phyloP scores from a whole-genome alignment of 2,888 invertebrate species.

The Limnephilus rhombicus region DNA sequence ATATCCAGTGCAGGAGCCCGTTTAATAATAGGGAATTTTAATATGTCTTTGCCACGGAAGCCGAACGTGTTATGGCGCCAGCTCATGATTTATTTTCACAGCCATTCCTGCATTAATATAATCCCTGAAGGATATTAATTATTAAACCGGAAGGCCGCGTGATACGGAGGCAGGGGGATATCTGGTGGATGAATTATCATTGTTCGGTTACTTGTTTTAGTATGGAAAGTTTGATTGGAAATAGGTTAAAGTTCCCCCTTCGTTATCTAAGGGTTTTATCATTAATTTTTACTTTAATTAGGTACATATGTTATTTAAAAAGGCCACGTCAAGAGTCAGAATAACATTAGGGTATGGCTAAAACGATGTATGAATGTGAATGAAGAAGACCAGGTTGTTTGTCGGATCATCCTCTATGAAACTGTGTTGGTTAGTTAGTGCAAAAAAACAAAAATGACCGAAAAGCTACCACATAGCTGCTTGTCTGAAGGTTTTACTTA shows the following conservation, averaged over 20 bases:
- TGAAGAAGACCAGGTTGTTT: no score
- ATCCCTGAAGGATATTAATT: slow-evolving; percentile 64
- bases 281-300: no score
- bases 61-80: slow-evolving; percentile 33
- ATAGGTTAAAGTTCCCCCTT: background rate
- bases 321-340: no score
- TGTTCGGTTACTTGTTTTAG: background rate
- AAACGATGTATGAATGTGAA: no score
- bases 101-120: slow-evolving; percentile 61
- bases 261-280: no score
- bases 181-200: background rate
- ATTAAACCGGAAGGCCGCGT: slow-evolving; percentile 46
- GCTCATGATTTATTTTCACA: slow-evolving; percentile 56
- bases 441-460: no score
- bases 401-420: no score
- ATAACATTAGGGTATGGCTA: no score
- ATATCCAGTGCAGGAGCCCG: slow-evolving; percentile 12
- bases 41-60: slow-evolving; percentile 60
- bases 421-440: no score
- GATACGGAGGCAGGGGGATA: slow-evolving; percentile 11
- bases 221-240: background rate
- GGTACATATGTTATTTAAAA: no score
- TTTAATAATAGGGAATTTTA: slow-evolving; percentile 62
- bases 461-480: no score
- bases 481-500: no score